Conservation (phyloP, 2,888 invertebrate species). For the Malacosoma neustria region DNA sequence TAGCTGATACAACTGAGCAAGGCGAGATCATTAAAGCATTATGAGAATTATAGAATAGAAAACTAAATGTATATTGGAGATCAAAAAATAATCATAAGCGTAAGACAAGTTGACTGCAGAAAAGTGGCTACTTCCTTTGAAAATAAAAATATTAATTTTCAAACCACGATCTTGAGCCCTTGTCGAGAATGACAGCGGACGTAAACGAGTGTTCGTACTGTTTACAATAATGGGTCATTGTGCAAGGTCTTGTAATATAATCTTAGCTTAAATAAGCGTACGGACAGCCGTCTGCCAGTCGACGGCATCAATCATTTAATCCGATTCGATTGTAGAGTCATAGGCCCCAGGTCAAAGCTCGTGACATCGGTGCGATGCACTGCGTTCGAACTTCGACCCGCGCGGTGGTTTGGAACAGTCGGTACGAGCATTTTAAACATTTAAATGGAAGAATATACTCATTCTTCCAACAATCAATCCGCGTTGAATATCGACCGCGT, state of each 20-base stretch:
- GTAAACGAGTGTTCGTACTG: neutral
- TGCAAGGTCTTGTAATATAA: neutral
- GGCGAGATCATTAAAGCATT: too few species aligned
- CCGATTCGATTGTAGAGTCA: slow-evolving; percentile 19
- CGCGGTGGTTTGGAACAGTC: too few species aligned
- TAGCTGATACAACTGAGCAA: too few species aligned
- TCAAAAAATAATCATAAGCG: too few species aligned
- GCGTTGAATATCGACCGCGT: too few species aligned
- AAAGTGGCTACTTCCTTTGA: neutral
- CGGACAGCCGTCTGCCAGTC: neutral
- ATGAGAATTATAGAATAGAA: too few species aligned
- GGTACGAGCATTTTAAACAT: too few species aligned
- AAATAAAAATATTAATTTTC: neutral
- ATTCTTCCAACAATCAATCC: too few species aligned
- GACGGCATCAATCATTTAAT: slow-evolving; percentile 24
- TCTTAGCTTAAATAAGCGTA: neutral
- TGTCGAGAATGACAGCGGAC: neutral
- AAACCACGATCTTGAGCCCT: neutral
- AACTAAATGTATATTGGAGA: too few species aligned
- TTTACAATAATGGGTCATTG: neutral
- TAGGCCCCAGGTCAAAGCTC: slow-evolving; percentile 1
- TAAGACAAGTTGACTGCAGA: too few species aligned
- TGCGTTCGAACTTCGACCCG: too few species aligned
- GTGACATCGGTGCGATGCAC: neutral
- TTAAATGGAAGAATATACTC: too few species aligned